Evolutionary conservation across 2,797 vertebrate species (phyloP).

Genomic region (Natrix natrix): DNA sequence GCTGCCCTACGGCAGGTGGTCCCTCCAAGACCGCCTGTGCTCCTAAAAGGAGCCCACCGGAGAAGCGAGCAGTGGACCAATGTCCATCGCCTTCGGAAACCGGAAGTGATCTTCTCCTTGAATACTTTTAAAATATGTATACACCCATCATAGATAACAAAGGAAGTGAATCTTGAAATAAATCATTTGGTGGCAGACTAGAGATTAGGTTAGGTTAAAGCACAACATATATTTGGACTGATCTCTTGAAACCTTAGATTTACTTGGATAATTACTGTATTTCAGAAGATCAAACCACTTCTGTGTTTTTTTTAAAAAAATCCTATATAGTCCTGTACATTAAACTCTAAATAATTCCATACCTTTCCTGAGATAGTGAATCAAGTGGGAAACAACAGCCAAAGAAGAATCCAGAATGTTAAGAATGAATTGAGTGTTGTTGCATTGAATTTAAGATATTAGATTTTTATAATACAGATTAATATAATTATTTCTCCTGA

Average conservation of each 20-base stretch:
- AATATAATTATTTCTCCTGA: neutral
- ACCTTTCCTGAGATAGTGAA: neutral
- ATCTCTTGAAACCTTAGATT: slow-evolving; percentile 35
- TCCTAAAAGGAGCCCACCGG: no score
- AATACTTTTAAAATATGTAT: neutral
- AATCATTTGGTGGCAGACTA: slow-evolving; percentile 53
- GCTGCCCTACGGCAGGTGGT: no score
- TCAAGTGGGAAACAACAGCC: neutral
- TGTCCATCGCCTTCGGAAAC: no score
- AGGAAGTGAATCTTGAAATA: slow-evolving; percentile 75
- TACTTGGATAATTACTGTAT: neutral
- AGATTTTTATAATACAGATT: neutral
- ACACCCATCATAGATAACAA: slow-evolving; percentile 63
- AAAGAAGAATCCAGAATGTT: neutral
- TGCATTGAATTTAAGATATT: neutral
- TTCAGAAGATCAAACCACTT: neutral
- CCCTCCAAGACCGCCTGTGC: no score
- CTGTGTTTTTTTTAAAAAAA: neutral
- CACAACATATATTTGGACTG: slow-evolving; percentile 34
- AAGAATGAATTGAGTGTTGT: neutral
- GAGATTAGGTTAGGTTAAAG: slow-evolving; percentile 44
- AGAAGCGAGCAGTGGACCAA: no score
- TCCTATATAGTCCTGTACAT: neutral
- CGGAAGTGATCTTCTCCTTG: no score
- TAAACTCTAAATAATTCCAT: neutral